Evolutionary conservation across 2,888 invertebrate genomes (phyloP).

Genomic region (Clunio marinus): DNA sequence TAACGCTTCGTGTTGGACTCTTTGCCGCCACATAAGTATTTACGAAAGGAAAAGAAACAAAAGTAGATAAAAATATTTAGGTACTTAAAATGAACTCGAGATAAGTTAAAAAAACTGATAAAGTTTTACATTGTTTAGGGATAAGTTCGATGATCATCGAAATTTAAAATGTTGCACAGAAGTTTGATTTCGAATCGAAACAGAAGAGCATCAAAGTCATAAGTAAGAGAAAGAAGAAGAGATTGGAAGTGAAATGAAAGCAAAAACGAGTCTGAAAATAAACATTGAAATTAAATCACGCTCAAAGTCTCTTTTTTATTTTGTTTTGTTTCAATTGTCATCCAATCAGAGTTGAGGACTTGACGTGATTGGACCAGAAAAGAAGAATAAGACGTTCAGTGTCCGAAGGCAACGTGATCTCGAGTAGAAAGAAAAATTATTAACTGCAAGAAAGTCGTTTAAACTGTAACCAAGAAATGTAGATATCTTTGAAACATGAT

Average conservation of each 20-base stretch:
- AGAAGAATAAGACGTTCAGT: not conserved
- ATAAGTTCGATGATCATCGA: too few relatives aligned
- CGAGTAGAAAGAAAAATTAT: not conserved
- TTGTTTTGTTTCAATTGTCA: constrained; percentile 33
- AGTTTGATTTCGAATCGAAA: not conserved
- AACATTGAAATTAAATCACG: constrained; percentile 20
- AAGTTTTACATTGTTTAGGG: too few relatives aligned
- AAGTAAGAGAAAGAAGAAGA: constrained; percentile 17
- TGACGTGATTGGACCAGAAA: constrained; percentile 17
- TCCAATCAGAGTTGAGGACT: constrained; percentile 34
- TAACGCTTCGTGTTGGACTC: too few relatives aligned
- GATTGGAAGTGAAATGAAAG: constrained; percentile 18
- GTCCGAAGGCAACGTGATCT: not conserved
- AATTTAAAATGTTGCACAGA: too few relatives aligned
- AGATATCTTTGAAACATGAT: not conserved
- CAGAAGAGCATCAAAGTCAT: not conserved
- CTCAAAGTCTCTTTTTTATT: constrained; percentile 5
- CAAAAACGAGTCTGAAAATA: not conserved
- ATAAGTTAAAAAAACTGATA: too few relatives aligned
- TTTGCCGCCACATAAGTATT: too few relatives aligned
- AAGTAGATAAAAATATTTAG: too few relatives aligned
- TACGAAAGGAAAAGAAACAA: too few relatives aligned
- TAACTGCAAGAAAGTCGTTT: not conserved
- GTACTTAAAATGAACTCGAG: too few relatives aligned
- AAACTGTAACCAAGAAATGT: too few relatives aligned